phyloP scores from a whole-genome alignment of 2,113 vertebrate genomes.

The Oncorhynchus tshawytscha region DNA sequence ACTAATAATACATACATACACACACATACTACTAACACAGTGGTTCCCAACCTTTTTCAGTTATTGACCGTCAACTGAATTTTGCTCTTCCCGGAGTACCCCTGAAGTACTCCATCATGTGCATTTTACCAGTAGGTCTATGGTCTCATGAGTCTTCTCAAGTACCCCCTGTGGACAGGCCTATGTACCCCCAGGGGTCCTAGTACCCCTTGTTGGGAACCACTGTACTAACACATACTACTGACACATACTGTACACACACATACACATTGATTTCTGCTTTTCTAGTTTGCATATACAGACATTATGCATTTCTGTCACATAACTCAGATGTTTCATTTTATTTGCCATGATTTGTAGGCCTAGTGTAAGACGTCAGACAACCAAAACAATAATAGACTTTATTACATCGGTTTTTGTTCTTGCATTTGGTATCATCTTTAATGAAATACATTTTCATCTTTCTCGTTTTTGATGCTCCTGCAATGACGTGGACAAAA shows the following conservation, averaged over 20 bases:
- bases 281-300: conserved; percentile 13
- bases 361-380: background rate
- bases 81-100: no score
- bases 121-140: no score
- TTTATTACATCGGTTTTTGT: background rate
- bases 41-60: no score
- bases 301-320: conserved; percentile 1
- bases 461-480: background rate
- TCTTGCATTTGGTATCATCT: background rate
- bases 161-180: no score
- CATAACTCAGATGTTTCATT: background rate
- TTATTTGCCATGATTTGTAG: background rate
- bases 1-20: background rate
- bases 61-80: no score
- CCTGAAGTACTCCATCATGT: no score
- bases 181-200: no score
- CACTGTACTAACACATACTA: conserved; percentile 3
- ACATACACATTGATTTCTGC: background rate
- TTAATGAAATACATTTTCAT: background rate
- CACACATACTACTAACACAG: conserved; percentile 32
- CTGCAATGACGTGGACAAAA: background rate
- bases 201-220: no score
- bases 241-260: background rate
- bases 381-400: background rate
- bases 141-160: no score